Conservation (phyloP, 2,113 vertebrate species). For the Ibidorhyncha struthersii region DNA sequence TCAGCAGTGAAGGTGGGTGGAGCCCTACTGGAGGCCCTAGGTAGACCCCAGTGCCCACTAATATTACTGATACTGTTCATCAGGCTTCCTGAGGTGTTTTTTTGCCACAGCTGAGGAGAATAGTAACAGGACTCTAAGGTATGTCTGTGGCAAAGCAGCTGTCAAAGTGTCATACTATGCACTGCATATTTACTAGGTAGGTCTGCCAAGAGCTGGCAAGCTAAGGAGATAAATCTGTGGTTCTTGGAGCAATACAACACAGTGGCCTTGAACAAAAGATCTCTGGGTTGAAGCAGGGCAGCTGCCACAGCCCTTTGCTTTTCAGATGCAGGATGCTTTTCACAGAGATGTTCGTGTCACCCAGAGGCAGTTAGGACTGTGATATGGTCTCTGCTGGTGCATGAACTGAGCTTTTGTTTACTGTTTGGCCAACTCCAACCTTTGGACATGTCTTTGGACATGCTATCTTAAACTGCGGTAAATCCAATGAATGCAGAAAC, state of each 20-base stretch:
- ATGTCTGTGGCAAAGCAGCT: neutral
- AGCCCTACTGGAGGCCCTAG: neutral
- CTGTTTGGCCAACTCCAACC: neutral
- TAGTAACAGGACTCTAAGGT: neutral
- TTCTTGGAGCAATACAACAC: neutral
- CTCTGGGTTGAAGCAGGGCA: neutral
- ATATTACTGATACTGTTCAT: neutral
- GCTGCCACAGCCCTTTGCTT: neutral
- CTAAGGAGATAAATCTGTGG: neutral
- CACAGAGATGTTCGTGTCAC: neutral
- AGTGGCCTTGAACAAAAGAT: neutral
- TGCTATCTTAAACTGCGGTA: neutral
- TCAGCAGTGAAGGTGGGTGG: neutral
- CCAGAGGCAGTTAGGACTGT: neutral
- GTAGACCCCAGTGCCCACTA: neutral
- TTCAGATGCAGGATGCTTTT: neutral
- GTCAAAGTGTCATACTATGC: neutral
- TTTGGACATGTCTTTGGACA: neutral
- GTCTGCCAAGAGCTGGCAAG: neutral
- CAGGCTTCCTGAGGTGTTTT: neutral
- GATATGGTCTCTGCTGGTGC: accelerated
- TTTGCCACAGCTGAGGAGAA: neutral
- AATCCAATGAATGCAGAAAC: neutral
- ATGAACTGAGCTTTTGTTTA: neutral
- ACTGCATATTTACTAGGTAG: neutral